Evolutionary conservation across 2,888 invertebrate genomes (phyloP), one percentile per base, ranked within the genome.

Genomic region (Holacanthella duospinosa): DNA sequence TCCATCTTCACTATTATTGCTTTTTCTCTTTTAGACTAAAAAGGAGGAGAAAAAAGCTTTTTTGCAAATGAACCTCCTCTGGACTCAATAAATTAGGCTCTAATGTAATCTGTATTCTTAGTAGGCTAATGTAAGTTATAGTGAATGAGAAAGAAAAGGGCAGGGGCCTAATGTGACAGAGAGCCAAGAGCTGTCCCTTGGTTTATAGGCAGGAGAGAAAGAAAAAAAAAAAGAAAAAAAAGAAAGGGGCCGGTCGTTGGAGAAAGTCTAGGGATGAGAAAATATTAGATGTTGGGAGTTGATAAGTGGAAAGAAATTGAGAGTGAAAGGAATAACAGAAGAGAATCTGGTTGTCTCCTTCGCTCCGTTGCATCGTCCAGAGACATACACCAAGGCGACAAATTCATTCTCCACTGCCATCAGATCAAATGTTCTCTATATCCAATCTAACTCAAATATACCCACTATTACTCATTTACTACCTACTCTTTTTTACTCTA

Each of bases 101-200:
- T 70, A 72, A 72, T 72, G 72, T 70, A 72, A 70, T 72, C 72
- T 70, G 70, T 70, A 72, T 69, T 70, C 69, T 72, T 70, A 70
- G n/a, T n/a, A n/a, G n/a, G n/a, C n/a, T n/a, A n/a, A n/a, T n/a
- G n/a, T n/a, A n/a, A n/a, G n/a, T n/a, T n/a, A n/a, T n/a, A n/a
- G n/a, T n/a, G n/a, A n/a, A n/a, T n/a, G n/a, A n/a, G n/a, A n/a
- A n/a, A n/a, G n/a, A n/a, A n/a, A n/a, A n/a, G n/a, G n/a, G n/a
- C n/a, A n/a, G n/a, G n/a, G n/a, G n/a, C n/a, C n/a, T n/a, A n/a
- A n/a, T n/a, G n/a, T n/a, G n/a, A n/a, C n/a, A n/a, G n/a, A n/a
- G n/a, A n/a, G n/a, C n/a, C n/a, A n/a, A n/a, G n/a, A n/a, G n/a
- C n/a, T n/a, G n/a, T n/a, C n/a, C n/a, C n/a, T n/a, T n/a, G n/a